These are phyloP conservation scores for Microcebus jonahi DNA, from an alignment of 2,113 vertebrate species.

Conservation along the genomic window DNA sequence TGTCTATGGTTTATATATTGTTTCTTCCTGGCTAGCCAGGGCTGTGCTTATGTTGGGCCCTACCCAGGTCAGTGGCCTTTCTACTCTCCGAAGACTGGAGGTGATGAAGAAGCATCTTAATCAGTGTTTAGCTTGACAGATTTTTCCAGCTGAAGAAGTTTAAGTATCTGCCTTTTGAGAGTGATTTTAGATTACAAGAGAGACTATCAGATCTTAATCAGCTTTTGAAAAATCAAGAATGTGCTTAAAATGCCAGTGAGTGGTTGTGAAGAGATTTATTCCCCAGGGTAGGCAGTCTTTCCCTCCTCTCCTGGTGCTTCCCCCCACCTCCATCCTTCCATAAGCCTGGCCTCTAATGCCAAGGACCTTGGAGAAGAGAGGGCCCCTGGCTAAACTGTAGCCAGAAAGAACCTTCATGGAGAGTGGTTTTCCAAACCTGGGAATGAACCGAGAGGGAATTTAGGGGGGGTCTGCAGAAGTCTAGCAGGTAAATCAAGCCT, in stretches of 20 bases:
- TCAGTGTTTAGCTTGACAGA: not conserved
- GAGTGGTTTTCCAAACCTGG: not conserved
- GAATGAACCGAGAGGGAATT: not conserved
- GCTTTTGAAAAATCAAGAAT: constrained; percentile 62
- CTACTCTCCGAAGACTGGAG: not conserved
- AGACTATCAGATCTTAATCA: constrained; percentile 1
- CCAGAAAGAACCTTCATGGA: constrained; percentile 26
- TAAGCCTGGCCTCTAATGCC: not conserved
- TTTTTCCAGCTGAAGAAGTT: constrained; percentile 34
- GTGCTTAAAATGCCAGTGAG: constrained; percentile 26
- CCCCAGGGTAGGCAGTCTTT: constrained; percentile 3
- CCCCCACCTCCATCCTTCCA: not conserved
- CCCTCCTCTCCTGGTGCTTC: not conserved
- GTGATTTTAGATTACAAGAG: not conserved
- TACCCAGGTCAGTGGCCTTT: not conserved
- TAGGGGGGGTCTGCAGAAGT: not conserved
- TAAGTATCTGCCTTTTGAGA: constrained; percentile 49
- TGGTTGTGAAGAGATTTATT: not conserved
- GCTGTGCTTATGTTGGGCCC: not conserved
- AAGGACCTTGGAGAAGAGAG: constrained; percentile 17
- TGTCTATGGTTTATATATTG: not conserved
- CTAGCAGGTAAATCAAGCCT: not conserved
- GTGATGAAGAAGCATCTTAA: constrained; percentile 16
- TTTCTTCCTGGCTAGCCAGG: not conserved
- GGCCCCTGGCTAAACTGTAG: not conserved